These are phyloP conservation scores for Felis catus DNA, from an alignment of 2,113 vertebrate species.

Conservation along the genomic window DNA sequence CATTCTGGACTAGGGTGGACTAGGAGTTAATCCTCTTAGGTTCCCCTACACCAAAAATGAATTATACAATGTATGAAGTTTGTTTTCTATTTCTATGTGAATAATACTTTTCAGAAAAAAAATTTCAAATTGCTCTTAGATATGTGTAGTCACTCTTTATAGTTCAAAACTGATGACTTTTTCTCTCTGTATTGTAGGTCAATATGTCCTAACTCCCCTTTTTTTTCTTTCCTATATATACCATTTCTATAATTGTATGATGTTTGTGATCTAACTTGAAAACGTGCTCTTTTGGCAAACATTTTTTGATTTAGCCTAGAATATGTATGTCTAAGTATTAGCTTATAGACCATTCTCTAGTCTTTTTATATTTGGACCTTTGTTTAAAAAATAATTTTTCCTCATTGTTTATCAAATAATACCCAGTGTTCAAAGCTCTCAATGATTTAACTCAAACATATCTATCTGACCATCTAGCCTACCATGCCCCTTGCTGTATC, in stretches of 20 bases:
- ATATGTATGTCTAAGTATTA: not conserved
- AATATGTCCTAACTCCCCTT: not conserved
- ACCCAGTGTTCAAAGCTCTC: not conserved
- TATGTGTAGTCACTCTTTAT: not conserved
- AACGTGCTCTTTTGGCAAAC: not conserved
- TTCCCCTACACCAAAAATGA: not conserved
- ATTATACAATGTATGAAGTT: not conserved
- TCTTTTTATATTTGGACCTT: not conserved
- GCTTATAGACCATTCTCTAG: not conserved
- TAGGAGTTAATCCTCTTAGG: not conserved
- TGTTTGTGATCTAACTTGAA: not conserved
- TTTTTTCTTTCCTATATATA: not conserved
- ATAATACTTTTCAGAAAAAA: not conserved
- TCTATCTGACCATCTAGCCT: not conserved
- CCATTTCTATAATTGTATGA: not conserved
- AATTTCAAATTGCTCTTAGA: not conserved
- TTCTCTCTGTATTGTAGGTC: not conserved
- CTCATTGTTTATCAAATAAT: not conserved
- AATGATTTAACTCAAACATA: not conserved
- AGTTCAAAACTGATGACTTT: not conserved
- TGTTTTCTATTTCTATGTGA: not conserved
- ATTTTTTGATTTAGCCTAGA: not conserved
- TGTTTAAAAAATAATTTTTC: not conserved
- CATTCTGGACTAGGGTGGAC: not conserved
- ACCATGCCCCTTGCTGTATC: not conserved